phyloP scores from a whole-genome alignment of 2,888 invertebrate genomes.

The Crematogaster levior region DNA sequence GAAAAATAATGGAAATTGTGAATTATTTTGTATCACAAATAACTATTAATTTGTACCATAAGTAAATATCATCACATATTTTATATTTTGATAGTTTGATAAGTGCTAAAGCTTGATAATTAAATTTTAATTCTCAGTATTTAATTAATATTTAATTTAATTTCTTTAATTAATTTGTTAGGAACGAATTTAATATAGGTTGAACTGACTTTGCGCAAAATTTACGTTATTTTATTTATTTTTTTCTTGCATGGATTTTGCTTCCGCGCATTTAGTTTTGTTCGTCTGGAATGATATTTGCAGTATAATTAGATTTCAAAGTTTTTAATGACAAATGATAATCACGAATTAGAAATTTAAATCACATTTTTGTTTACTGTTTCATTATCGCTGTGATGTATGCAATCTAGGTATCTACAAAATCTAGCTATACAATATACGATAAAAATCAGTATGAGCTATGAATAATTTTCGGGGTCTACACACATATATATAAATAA shows the following conservation, averaged over 20 bases:
- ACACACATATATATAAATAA: not conserved
- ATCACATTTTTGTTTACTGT: not conserved
- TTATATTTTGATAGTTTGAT: not conserved
- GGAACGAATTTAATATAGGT: too few species aligned
- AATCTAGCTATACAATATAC: not conserved
- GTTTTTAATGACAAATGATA: not conserved
- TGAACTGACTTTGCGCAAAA: not conserved
- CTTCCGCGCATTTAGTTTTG: not conserved
- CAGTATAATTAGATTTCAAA: conserved; percentile 1
- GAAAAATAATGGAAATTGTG: not conserved
- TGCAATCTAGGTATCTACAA: too few species aligned
- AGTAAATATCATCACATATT: not conserved
- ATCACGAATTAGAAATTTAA: not conserved
- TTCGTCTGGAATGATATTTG: not conserved
- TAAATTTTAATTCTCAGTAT: not conserved
- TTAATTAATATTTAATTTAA: not conserved
- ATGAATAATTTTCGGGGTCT: not conserved
- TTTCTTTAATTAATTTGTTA: not conserved
- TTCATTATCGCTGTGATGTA: not conserved
- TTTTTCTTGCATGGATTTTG: not conserved
- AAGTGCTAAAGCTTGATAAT: not conserved
- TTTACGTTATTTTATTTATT: not conserved
- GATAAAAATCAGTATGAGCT: not conserved
- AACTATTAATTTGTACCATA: too few species aligned
- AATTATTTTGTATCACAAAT: not conserved